Percentiles rank a stretch among this genome's conserved stretches.
phyloP scores from a whole-genome alignment of 2,797 vertebrate species.

The Eulemur mongoz region DNA sequence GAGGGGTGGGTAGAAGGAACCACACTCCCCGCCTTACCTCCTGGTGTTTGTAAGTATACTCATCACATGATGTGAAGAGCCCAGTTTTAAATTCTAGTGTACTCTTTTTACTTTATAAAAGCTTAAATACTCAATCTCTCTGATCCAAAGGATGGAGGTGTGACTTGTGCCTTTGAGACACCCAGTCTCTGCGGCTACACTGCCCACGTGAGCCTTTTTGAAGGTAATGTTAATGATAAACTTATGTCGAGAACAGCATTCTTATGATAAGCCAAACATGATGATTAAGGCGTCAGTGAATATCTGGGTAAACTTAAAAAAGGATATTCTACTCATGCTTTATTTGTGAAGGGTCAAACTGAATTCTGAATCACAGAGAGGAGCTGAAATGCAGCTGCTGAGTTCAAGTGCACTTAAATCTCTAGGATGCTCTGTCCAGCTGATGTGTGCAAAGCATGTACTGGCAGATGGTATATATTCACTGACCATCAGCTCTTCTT shows the following conservation, averaged over 20 bases:
- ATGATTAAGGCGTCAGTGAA: background rate
- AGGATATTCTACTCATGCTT: background rate
- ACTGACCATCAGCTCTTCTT: conserved; percentile 51
- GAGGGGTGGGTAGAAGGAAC: background rate
- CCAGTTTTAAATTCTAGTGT: conserved; percentile 28
- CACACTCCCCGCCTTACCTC: background rate
- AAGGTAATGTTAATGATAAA: background rate
- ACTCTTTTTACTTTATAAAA: conserved; percentile 9
- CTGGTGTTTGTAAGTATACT: background rate
- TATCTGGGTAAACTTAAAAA: background rate
- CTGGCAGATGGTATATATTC: conserved; percentile 25
- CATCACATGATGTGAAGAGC: background rate
- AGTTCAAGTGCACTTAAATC: conserved; percentile 60
- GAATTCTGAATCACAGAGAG: background rate
- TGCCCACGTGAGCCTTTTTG: background rate
- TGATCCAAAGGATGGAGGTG: background rate
- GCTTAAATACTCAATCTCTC: background rate
- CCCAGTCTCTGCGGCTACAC: background rate
- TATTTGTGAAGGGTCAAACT: conserved; percentile 35
- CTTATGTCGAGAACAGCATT: background rate
- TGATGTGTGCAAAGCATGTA: conserved; percentile 50
- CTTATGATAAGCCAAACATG: background rate
- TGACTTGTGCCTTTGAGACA: background rate
- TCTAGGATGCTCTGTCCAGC: conserved; percentile 52
- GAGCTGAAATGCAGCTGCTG: conserved; percentile 37